Percentiles rank a stretch among this genome's conserved stretches.
These are phyloP conservation scores for Yponomeuta malinellus DNA, from an alignment of 2,888 invertebrate species.

Conservation along the genomic window DNA sequence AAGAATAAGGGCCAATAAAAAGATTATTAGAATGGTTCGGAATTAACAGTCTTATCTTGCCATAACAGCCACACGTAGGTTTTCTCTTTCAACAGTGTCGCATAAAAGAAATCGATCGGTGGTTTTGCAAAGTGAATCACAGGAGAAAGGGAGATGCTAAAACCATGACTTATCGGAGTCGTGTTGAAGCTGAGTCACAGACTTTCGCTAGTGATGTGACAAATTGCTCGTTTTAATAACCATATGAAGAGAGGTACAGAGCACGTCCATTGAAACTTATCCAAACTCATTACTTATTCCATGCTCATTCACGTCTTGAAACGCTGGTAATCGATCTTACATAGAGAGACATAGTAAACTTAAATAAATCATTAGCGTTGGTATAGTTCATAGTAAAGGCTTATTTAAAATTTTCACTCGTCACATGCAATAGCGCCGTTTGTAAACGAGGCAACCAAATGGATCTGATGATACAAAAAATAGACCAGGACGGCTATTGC, in stretches of 20 bases:
- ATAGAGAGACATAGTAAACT: too few relatives aligned
- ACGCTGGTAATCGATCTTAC: too few relatives aligned
- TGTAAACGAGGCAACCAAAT: background rate
- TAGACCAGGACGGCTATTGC: background rate
- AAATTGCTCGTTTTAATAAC: slow-evolving; percentile 27
- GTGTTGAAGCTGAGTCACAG: slow-evolving; percentile 34
- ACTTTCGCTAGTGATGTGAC: slow-evolving; percentile 36
- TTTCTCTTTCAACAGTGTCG: too few relatives aligned
- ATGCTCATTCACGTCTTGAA: too few relatives aligned
- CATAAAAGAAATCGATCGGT: slow-evolving; percentile 7
- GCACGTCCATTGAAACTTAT: too few relatives aligned
- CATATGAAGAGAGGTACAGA: background rate
- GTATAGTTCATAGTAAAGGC: background rate
- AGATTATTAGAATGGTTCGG: too few relatives aligned
- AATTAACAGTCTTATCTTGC: too few relatives aligned
- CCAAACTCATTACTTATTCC: too few relatives aligned
- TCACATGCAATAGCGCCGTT: background rate
- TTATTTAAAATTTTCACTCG: background rate
- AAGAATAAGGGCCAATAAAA: too few relatives aligned
- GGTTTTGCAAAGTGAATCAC: slow-evolving; percentile 28
- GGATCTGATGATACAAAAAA: background rate
- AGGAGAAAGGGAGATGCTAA: slow-evolving; percentile 23
- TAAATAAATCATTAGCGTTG: too few relatives aligned
- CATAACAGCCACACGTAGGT: too few relatives aligned
- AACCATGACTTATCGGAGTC: slow-evolving; percentile 33